phyloP scores from a whole-genome alignment of 1,140 invertebrate genomes.

The Belonocnema kinseyi region DNA sequence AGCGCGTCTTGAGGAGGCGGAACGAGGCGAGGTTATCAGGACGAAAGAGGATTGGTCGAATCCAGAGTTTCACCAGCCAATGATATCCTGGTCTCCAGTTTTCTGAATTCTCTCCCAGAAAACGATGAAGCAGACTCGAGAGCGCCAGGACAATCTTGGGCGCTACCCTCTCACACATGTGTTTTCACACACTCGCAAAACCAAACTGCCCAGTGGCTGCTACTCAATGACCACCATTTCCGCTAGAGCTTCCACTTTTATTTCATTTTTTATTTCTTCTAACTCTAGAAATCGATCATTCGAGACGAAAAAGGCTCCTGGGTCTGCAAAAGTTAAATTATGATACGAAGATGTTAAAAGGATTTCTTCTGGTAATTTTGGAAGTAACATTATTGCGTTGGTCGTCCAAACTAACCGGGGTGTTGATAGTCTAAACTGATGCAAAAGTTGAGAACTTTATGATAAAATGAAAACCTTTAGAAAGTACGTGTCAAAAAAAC shows the following conservation, averaged over 20 bases:
- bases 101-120: slow-evolving; percentile 67
- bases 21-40: slow-evolving; percentile 72
- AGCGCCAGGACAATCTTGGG: slow-evolving; percentile 47
- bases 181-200: slow-evolving; percentile 32
- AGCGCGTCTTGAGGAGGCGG: slow-evolving; percentile 73
- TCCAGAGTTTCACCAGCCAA: slow-evolving; percentile 65
- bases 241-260: slow-evolving; percentile 1
- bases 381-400: no score
- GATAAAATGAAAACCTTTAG: no score
- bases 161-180: slow-evolving; percentile 40
- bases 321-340: neutral
- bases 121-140: slow-evolving; percentile 45
- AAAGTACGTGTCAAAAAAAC: no score
- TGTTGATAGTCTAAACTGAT: no score
- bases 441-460: no score
- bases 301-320: neutral
- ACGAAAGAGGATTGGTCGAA: slow-evolving; percentile 69
- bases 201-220: slow-evolving; percentile 19
- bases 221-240: slow-evolving; percentile 27
- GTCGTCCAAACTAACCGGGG: no score
- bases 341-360: no score
- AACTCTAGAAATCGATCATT: neutral
- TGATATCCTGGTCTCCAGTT: slow-evolving; percentile 71
- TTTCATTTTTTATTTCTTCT: neutral
- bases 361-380: no score